phyloP scores from a whole-genome alignment of 2,888 invertebrate species.

The Dorcus parallelipipedus region DNA sequence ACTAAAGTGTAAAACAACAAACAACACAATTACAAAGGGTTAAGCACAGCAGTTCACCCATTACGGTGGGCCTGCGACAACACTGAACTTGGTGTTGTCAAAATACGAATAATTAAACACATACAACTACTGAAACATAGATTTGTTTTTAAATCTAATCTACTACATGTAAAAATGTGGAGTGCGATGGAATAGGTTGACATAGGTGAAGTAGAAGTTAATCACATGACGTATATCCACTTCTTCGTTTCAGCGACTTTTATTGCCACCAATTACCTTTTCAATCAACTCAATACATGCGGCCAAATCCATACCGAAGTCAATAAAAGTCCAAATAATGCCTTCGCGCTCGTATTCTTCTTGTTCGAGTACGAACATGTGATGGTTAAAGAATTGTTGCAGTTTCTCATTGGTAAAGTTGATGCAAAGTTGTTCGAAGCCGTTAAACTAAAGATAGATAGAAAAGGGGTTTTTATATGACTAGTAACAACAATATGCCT shows the following conservation, averaged over 20 bases:
- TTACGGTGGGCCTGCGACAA: slow-evolving; percentile 2
- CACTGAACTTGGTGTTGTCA: background rate
- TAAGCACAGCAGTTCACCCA: slow-evolving; percentile 4
- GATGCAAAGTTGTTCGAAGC: slow-evolving; percentile 97
- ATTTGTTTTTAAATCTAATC: background rate
- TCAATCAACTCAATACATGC: slow-evolving; percentile 95
- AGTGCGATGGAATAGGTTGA: background rate
- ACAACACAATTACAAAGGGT: slow-evolving; percentile 13
- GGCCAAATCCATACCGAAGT: slow-evolving; percentile 95
- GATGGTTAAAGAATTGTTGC: slow-evolving; percentile 98
- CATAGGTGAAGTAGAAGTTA: background rate
- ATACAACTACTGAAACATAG: background rate
- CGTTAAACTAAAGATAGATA: slow-evolving; percentile 67
- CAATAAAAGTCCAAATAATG: slow-evolving; percentile 94
- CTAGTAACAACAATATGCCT: background rate
- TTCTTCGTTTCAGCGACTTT: background rate
- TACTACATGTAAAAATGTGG: background rate
- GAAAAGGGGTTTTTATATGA: background rate
- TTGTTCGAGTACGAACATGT: slow-evolving; percentile 98
- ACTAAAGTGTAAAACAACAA: slow-evolving; percentile 47
- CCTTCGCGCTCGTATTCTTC: slow-evolving; percentile 94
- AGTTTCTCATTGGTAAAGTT: slow-evolving; percentile 98
- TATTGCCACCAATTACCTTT: slow-evolving; percentile 65
- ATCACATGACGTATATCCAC: background rate
- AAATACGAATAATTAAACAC: slow-evolving; percentile 1